Evolutionary conservation across 2,888 invertebrate genomes (phyloP).

Genomic region (Lasioglossum figueresi): DNA sequence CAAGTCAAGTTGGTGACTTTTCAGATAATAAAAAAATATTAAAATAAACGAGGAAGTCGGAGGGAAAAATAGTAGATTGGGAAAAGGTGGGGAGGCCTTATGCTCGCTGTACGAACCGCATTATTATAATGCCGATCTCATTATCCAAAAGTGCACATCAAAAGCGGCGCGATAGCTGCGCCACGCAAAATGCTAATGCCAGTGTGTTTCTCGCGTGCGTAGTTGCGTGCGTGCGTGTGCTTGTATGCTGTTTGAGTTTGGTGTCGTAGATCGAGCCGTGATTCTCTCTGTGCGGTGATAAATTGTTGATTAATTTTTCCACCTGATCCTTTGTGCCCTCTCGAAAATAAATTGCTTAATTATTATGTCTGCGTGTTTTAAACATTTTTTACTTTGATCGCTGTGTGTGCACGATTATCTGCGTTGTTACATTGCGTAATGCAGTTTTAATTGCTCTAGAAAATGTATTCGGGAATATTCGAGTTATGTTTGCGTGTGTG

Average conservation of each 20-base stretch:
- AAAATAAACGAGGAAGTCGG: background rate
- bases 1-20: background rate
- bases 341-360: background rate
- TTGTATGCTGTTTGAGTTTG: background rate
- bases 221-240: background rate
- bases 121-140: conserved; percentile 37
- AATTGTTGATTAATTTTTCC: background rate
- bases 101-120: conserved; percentile 40
- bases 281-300: background rate
- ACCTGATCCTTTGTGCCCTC: background rate
- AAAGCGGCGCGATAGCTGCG: conserved; percentile 41
- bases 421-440: background rate
- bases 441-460: background rate
- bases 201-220: conserved; percentile 2
- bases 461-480: background rate
- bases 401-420: background rate
- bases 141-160: conserved; percentile 47
- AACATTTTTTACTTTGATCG: background rate
- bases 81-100: background rate
- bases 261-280: background rate
- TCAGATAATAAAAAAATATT: background rate
- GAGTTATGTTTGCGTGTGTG: background rate
- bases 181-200: conserved; percentile 36
- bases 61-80: background rate
- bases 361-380: background rate